Base-by-base conservation (phyloP, 2,888 invertebrate species). In the Aphidius colemani region DNA sequence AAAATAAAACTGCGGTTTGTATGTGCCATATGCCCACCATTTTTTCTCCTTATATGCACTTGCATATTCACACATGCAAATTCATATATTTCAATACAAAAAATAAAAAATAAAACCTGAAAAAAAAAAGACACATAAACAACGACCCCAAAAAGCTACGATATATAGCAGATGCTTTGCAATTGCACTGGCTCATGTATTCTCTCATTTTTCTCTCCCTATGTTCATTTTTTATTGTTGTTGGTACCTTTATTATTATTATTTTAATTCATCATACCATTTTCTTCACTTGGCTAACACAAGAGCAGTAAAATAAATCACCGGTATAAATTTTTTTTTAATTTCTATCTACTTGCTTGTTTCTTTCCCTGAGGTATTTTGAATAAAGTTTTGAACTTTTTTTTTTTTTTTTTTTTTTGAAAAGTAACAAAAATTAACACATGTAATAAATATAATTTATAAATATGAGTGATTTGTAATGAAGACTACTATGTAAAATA, bases 111-210 rank as follows among this genome's bases (percentile, higher is more conserved):
- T n/a, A n/a, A n/a, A 43, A 57, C 56, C 45, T 57, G 30, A 40
- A 40, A 57, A 39, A 45, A 57, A 46, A 45, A 30, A 45, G 46
- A 46, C 46, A 57, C 46, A 53, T 43, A 18, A 55, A 40, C 45
- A 39, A 18, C 66, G 67, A 68, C 67, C 70, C 67, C 62, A 64
- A 70, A 71, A 30, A 70, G 67, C 68, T 70, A 70, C 65, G 65
- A 68, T 64, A 30, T 18, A 61, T 61, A 65, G 60, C 71, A 71
- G 71, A 70, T 70, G 69, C 66, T 67, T 59, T 59, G 18, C 60
- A 61, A 56, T 59, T 53, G 58, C 64, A 43, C 48, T 51, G 58
- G 45, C 50, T 61, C 64, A 48, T 55, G 55, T 66, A 61, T 63
- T 61, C 65, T 46, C 50, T 50, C 48, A 50, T 53, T 46, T 13